Evolutionary conservation across 2,113 vertebrate species (phyloP).

Genomic region (Syrrhaptes paradoxus): DNA sequence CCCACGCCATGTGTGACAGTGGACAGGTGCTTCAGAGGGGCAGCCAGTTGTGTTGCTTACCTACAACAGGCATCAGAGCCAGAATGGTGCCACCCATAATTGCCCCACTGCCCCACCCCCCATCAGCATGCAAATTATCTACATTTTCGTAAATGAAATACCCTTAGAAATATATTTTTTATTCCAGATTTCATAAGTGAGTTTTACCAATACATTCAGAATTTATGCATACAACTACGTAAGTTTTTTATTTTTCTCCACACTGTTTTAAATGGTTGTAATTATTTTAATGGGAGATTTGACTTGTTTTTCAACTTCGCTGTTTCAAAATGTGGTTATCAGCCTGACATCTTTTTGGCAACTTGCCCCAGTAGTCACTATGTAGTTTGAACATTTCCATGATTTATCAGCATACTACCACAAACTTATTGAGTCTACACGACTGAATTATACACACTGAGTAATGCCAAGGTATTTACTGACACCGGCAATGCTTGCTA

Average conservation of each 20-base stretch:
- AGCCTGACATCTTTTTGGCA: neutral
- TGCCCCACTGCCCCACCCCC: no score
- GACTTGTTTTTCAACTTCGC: neutral
- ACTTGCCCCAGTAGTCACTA: neutral
- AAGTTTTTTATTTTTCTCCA: neutral
- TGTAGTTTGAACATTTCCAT: neutral
- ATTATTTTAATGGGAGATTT: neutral
- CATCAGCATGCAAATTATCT: neutral
- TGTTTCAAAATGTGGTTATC: neutral
- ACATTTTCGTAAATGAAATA: neutral
- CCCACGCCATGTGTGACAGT: rapidly evolving
- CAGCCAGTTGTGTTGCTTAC: neutral
- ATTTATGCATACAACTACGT: neutral
- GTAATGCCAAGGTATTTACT: neutral
- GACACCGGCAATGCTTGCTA: neutral
- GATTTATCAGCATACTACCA: neutral
- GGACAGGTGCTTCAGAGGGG: neutral
- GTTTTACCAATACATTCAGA: neutral
- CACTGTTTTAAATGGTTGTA: neutral
- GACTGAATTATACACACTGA: neutral
- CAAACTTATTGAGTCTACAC: neutral
- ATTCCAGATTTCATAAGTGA: neutral
- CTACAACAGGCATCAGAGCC: neutral
- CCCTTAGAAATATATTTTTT: neutral
- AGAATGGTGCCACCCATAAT: neutral